These are phyloP conservation scores for Pammene fasciana DNA, from an alignment of 2,888 invertebrate species.

Conservation along the genomic window DNA sequence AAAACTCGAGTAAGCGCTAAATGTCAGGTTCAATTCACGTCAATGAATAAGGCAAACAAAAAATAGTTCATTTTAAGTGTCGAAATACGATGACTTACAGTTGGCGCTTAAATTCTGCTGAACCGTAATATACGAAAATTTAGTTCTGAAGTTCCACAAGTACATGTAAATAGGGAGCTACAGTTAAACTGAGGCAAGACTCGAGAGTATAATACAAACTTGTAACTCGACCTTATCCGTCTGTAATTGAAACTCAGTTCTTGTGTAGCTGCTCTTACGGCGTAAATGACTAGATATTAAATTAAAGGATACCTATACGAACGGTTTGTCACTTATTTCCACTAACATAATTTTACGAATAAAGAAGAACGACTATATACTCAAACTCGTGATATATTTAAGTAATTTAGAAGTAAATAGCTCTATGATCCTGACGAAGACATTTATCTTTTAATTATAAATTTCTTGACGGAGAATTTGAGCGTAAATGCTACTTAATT, in stretches of 20 bases:
- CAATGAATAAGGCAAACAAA: neutral
- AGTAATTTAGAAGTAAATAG: no score
- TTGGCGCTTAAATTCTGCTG: neutral
- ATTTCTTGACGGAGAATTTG: no score
- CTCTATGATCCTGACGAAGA: no score
- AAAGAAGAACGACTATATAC: no score
- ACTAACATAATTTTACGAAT: no score
- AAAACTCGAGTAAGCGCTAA: no score
- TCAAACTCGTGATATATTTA: no score
- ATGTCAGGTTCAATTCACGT: no score
- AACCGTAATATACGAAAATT: constrained; percentile 4
- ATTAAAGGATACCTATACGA: no score
- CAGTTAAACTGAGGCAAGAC: constrained; percentile 10
- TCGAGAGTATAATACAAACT: constrained; percentile 29
- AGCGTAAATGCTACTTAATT: no score
- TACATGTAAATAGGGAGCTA: constrained; percentile 14
- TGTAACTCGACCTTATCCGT: constrained; percentile 20
- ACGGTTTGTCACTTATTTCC: no score
- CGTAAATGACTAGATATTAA: neutral
- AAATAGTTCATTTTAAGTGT: neutral
- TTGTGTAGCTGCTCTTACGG: constrained; percentile 5
- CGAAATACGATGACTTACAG: neutral
- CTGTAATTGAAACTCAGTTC: constrained; percentile 35
- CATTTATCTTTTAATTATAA: no score
- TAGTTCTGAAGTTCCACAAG: constrained; percentile 4